Evolutionary conservation across 2,113 vertebrate genomes (phyloP).

Genomic region (Corvus cornix): DNA sequence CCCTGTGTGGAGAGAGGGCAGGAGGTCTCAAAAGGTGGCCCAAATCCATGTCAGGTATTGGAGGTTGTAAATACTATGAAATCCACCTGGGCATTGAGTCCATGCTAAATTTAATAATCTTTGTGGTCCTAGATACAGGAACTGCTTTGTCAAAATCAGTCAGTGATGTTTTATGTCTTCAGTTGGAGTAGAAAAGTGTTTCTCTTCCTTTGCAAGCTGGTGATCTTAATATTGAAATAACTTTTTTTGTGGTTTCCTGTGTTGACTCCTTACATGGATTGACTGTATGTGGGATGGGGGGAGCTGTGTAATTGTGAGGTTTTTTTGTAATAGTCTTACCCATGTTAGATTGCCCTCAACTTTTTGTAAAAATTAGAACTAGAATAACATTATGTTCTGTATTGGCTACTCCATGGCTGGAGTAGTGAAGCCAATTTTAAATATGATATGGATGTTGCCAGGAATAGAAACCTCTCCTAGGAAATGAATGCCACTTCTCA

Average conservation of each 20-base stretch:
- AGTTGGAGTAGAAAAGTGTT: background rate
- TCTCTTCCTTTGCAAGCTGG: background rate
- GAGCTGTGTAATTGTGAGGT: background rate
- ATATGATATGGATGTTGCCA: background rate
- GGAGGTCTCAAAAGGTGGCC: background rate
- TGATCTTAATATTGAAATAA: background rate
- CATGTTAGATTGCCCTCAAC: background rate
- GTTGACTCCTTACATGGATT: background rate
- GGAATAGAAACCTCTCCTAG: conserved; percentile 5
- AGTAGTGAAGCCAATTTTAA: background rate
- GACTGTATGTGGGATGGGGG: background rate
- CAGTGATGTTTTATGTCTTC: background rate
- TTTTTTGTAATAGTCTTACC: background rate
- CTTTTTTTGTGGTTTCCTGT: background rate
- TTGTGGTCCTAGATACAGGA: background rate
- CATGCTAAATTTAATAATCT: background rate
- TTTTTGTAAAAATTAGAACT: background rate
- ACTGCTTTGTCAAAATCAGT: background rate
- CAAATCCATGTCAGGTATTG: background rate
- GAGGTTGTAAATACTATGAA: background rate
- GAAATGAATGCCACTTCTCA: background rate
- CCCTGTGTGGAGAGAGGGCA: background rate
- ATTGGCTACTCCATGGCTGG: background rate
- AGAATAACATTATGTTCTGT: background rate
- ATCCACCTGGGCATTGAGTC: background rate